Conservation (phyloP, 2,888 invertebrate genomes). For the Pseudococcus longispinus region DNA sequence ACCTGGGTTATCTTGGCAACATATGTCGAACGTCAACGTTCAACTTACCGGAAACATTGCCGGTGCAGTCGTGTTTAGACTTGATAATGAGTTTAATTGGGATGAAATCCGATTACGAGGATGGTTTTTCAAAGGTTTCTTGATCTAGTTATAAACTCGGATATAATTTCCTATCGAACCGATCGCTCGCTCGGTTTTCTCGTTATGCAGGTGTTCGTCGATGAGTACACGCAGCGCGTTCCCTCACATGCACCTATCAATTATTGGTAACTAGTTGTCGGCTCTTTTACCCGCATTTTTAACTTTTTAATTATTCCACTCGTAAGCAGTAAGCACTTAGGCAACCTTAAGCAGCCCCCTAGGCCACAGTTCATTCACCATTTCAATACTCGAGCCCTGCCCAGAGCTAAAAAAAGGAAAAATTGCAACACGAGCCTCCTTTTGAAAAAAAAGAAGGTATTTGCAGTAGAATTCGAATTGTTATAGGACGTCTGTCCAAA, state of each 20-base stretch:
- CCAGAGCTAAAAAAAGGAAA: background rate
- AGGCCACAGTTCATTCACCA: conserved; percentile 10
- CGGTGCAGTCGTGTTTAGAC: conserved; percentile 7
- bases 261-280: conserved; percentile 34
- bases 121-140: conserved; percentile 37
- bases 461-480: background rate
- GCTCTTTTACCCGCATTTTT: conserved; percentile 35
- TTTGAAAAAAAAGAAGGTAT: background rate
- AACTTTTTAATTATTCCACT: conserved; percentile 1
- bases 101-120: background rate
- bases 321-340: background rate
- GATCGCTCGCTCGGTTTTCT: background rate
- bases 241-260: conserved; percentile 7
- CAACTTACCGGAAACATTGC: conserved; percentile 25
- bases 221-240: background rate
- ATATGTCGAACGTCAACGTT: conserved; percentile 29
- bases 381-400: background rate
- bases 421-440: background rate
- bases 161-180: background rate
- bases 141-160: background rate
- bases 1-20: background rate
- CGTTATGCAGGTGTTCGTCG: conserved; percentile 34
- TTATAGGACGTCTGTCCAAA: background rate
- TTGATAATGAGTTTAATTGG: conserved; percentile 32
- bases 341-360: background rate